Evolutionary conservation across 2,888 invertebrate genomes (phyloP).

Genomic region (Callyntrura guangdongensis): DNA sequence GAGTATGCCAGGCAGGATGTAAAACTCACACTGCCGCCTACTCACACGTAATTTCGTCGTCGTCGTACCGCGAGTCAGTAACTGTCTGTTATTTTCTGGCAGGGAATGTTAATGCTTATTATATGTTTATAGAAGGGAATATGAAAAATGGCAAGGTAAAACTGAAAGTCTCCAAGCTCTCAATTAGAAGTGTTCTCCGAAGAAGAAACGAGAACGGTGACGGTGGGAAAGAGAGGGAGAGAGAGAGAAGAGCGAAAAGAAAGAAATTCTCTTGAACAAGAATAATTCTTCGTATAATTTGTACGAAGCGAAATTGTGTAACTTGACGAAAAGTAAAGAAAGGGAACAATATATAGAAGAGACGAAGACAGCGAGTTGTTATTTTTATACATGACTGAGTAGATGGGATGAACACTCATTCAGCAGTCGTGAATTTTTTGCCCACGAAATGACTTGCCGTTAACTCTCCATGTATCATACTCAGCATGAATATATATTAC

Average conservation of each 20-base stretch:
- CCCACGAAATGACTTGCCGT: not conserved
- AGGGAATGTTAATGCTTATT: not conserved
- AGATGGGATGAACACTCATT: constrained; percentile 17
- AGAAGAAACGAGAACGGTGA: constrained; percentile 5
- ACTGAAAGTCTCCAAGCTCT: constrained; percentile 69
- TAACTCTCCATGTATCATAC: not conserved
- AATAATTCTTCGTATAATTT: constrained; percentile 59
- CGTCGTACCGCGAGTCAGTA: not conserved
- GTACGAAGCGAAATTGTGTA: not conserved
- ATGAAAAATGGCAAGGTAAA: constrained; percentile 51
- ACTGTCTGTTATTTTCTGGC: not conserved
- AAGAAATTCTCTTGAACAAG: constrained; percentile 40
- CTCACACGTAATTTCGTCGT: not conserved
- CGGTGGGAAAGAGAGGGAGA: constrained; percentile 2
- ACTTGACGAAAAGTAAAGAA: not conserved
- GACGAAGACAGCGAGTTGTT: constrained; percentile 16
- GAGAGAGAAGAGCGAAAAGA: constrained; percentile 48
- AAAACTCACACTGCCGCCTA: not conserved
- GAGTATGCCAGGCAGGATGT: not conserved
- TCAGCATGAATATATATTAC: not conserved
- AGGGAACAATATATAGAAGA: not conserved
- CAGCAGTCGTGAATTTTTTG: not conserved
- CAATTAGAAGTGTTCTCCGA: constrained; percentile 62
- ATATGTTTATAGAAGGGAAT: constrained; percentile 13
- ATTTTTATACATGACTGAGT: constrained; percentile 48